Percentiles rank a stretch among this genome's conserved stretches.
These are phyloP conservation scores for Gymnodraco acuticeps DNA, from an alignment of 2,797 vertebrate species.

Conservation along the genomic window DNA sequence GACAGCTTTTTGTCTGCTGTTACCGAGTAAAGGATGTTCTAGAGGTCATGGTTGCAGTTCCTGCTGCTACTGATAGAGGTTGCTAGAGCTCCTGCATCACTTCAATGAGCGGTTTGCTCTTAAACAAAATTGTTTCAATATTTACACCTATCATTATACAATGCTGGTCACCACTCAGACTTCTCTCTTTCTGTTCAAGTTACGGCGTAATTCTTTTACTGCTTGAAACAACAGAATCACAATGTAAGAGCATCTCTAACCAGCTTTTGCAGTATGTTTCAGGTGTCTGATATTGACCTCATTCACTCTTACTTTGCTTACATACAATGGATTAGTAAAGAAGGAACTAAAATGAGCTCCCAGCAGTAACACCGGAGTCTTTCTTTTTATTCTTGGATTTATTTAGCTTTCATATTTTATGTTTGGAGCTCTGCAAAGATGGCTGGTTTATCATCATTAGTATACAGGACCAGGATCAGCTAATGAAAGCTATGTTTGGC, in stretches of 20 bases:
- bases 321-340: constrained; percentile 9
- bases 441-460: not conserved
- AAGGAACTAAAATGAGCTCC: not conserved
- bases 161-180: not conserved
- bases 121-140: not conserved
- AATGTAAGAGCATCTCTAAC: not conserved
- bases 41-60: not conserved
- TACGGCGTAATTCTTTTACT: not conserved
- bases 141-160: not conserved
- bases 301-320: constrained; percentile 7
- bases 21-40: not conserved
- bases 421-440: not conserved
- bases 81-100: not conserved
- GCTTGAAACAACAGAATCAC: not conserved
- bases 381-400: too few species aligned
- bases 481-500: not conserved
- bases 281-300: constrained; percentile 22
- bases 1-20: not conserved
- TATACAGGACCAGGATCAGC: not conserved
- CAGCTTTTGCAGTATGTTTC: not conserved
- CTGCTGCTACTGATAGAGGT: not conserved
- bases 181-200: not conserved
- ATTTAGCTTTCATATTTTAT: not conserved
- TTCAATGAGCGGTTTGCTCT: not conserved
- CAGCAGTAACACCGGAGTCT: not conserved